These are phyloP conservation scores for Sparus aurata DNA, from an alignment of 2,797 vertebrate species.

Conservation along the genomic window DNA sequence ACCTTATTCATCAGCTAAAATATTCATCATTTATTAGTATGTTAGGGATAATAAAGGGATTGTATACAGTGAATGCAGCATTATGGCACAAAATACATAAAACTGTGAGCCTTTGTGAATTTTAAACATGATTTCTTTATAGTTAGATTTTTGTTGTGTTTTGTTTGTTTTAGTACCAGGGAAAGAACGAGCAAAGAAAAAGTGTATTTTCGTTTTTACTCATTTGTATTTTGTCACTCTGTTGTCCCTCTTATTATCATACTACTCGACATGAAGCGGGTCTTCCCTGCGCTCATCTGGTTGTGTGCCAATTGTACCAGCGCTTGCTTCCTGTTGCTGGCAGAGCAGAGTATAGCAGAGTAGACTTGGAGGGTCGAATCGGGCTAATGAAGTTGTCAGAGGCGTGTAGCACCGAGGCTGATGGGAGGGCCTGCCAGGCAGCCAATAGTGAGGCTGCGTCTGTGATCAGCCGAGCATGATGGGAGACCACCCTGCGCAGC, in stretches of 20 bases:
- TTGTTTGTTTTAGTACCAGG: conserved; percentile 70
- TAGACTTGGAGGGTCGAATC: conserved; percentile 74
- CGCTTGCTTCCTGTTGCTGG: conserved; percentile 79
- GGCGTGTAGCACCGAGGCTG: conserved; percentile 86
- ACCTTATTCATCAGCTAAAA: conserved; percentile 91
- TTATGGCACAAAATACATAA: conserved; percentile 78
- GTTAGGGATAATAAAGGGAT: conserved; percentile 92
- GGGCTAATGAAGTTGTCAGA: conserved; percentile 97
- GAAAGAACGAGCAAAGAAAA: conserved; percentile 8
- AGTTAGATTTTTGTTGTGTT: conserved; percentile 61
- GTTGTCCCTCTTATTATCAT: background rate
- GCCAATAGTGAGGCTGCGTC: conserved; percentile 84
- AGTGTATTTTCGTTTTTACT: background rate
- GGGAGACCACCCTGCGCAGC: conserved; percentile 93
- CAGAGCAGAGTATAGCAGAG: conserved; percentile 81
- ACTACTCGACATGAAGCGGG: conserved; percentile 1
- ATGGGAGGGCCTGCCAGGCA: conserved; percentile 89
- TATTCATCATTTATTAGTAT: conserved; percentile 92
- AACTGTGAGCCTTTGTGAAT: conserved; percentile 78
- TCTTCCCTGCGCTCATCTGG: conserved; percentile 23
- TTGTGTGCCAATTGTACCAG: conserved; percentile 54
- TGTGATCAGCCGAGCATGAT: conserved; percentile 90
- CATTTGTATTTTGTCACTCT: conserved; percentile 41
- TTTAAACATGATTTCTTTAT: conserved; percentile 83
- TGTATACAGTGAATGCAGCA: conserved; percentile 88